Percentiles rank a stretch among this genome's conserved stretches.
phyloP scores from a whole-genome alignment of 1,140 invertebrate genomes.

The Drosophila ambigua region DNA sequence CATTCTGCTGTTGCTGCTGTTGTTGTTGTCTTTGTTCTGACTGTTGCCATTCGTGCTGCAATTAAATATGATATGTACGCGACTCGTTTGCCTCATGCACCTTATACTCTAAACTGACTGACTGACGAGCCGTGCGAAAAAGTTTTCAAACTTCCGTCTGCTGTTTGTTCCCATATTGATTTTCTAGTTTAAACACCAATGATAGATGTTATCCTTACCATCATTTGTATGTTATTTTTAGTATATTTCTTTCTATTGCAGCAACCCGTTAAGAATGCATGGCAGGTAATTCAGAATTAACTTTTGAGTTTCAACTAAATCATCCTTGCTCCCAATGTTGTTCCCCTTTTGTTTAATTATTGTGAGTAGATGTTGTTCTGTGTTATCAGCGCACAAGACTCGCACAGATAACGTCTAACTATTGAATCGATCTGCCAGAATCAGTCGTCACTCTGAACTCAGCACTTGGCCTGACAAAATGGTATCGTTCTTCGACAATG shows the following conservation, averaged over 20 bases:
- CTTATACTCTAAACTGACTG: conserved; percentile 5
- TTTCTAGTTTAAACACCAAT: conserved; percentile 37
- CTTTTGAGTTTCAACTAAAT: background rate
- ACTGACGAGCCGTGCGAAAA: conserved; percentile 50
- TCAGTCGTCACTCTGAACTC: conserved; percentile 16
- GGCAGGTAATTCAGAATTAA: conserved; percentile 29
- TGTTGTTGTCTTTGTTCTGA: conserved; percentile 38
- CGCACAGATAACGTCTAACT: conserved; percentile 37
- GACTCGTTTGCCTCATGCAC: conserved; percentile 34
- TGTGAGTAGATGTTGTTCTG: conserved; percentile 20
- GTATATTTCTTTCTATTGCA: conserved; percentile 26
- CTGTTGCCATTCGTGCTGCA: conserved; percentile 33
- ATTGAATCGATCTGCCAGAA: background rate
- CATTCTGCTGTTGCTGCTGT: conserved; percentile 6
- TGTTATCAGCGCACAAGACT: conserved; percentile 35
- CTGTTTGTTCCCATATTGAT: conserved; percentile 46
- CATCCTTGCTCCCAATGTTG: conserved; percentile 41
- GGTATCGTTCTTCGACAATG: conserved; percentile 35
- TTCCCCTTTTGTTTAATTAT: conserved; percentile 26
- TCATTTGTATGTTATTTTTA: conserved; percentile 1
- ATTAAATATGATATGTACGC: conserved; percentile 22
- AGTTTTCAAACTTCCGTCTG: conserved; percentile 26
- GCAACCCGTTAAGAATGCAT: conserved; percentile 37
- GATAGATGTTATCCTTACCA: conserved; percentile 15
- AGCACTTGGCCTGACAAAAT: conserved; percentile 22